These are phyloP conservation scores for Elgaria multicarinata DNA, from an alignment of 2,113 vertebrate genomes.

Conservation along the genomic window DNA sequence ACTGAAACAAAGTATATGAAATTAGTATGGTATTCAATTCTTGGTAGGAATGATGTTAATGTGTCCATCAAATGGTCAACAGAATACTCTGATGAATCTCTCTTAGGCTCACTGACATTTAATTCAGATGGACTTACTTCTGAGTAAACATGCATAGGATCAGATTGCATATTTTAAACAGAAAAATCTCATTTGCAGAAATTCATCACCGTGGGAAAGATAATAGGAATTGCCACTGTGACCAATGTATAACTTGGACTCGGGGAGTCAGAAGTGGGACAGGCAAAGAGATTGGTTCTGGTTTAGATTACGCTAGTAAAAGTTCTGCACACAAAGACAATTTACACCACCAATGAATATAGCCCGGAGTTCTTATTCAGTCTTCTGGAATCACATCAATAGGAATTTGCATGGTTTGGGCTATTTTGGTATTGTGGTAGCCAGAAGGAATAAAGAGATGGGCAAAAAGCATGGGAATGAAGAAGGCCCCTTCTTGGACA, in stretches of 20 bases:
- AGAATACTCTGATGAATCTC: rapidly evolving
- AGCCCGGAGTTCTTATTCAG: background rate
- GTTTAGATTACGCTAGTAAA: background rate
- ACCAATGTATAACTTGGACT: background rate
- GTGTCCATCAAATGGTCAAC: background rate
- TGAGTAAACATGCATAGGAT: background rate
- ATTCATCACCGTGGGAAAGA: background rate
- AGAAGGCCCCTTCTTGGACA: slow-evolving; percentile 18
- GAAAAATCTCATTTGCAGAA: slow-evolving; percentile 7
- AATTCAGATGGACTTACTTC: background rate
- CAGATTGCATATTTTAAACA: background rate
- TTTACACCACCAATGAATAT: background rate
- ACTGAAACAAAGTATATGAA: slow-evolving; percentile 10
- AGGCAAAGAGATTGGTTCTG: background rate
- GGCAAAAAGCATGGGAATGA: background rate
- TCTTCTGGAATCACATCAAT: background rate
- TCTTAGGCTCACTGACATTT: slow-evolving; percentile 13
- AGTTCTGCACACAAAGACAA: background rate
- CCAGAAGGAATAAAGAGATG: slow-evolving; percentile 2
- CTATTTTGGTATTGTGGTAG: background rate
- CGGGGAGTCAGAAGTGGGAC: background rate
- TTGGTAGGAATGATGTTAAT: slow-evolving; percentile 3
- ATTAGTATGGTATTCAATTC: background rate
- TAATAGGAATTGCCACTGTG: background rate
- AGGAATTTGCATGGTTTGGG: background rate